Evolutionary conservation across 2,113 vertebrate genomes (phyloP).

Genomic region (Caracal caracal): DNA sequence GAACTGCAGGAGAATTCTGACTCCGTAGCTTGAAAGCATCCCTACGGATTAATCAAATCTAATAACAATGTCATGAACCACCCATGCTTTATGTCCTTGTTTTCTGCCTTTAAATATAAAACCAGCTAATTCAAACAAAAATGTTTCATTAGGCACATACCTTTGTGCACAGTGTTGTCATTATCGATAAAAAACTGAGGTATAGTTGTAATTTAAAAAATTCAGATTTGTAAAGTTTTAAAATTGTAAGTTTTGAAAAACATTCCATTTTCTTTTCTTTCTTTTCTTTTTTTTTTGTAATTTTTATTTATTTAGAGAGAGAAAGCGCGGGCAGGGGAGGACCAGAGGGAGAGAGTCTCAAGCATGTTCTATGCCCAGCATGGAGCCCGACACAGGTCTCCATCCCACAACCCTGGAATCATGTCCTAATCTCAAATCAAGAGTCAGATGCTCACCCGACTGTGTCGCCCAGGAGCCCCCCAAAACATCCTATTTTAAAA

Average conservation of each 20-base stretch:
- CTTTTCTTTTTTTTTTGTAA: too few species aligned
- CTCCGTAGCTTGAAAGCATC: background rate
- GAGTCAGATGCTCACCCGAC: too few species aligned
- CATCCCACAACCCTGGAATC: too few species aligned
- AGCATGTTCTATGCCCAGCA: too few species aligned
- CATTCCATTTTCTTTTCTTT: background rate
- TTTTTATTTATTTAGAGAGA: too few species aligned
- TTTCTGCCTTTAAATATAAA: slow-evolving; percentile 38
- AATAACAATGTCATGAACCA: slow-evolving; percentile 50
- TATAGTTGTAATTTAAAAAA: background rate
- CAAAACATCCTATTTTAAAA: too few species aligned
- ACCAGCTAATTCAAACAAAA: background rate
- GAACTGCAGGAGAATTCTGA: slow-evolving; percentile 57
- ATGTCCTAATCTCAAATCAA: too few species aligned
- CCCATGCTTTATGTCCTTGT: background rate
- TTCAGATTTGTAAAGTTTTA: too few species aligned
- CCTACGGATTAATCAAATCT: slow-evolving; percentile 29
- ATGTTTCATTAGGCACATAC: background rate
- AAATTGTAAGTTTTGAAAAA: background rate
- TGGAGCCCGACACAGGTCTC: too few species aligned
- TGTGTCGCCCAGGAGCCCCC: too few species aligned
- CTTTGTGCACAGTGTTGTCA: background rate
- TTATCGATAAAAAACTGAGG: background rate
- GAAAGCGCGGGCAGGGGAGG: too few species aligned
- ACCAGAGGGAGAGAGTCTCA: too few species aligned